A percentile compares a stretch with the other conserved stretches of the same genome.
Evolutionary conservation across 2,797 vertebrate species (phyloP).

Genomic region (Chaunax sp.): DNA sequence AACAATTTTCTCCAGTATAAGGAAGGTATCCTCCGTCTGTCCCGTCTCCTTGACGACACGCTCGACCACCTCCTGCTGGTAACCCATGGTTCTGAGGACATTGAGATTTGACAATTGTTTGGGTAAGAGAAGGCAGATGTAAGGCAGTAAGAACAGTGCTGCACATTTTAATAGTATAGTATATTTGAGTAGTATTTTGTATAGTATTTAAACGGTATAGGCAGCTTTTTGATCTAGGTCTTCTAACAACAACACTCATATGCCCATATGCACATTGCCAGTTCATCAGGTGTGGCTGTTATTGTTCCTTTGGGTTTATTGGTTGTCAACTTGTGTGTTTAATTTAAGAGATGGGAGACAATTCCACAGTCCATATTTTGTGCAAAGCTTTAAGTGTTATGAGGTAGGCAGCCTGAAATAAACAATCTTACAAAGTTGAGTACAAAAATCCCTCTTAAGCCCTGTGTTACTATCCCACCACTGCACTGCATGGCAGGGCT

Average conservation of each 20-base stretch:
- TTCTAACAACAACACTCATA: neutral
- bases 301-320: neutral
- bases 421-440: too few relatives aligned
- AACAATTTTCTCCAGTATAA: conserved; percentile 92
- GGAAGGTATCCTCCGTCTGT: conserved; percentile 90
- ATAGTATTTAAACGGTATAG: too few relatives aligned
- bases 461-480: too few relatives aligned
- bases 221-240: neutral
- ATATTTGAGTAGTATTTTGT: too few relatives aligned
- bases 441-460: too few relatives aligned
- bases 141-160: neutral
- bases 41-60: conserved; percentile 90
- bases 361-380: neutral
- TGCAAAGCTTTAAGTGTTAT: neutral
- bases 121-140: neutral
- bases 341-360: too few relatives aligned
- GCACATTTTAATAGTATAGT: neutral
- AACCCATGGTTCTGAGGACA: conserved; percentile 95
- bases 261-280: neutral
- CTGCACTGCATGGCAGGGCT: too few relatives aligned
- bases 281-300: neutral
- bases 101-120: conserved; percentile 1
- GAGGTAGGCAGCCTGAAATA: too few relatives aligned
- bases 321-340: neutral
- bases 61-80: conserved; percentile 92